phyloP scores from a whole-genome alignment of 2,113 vertebrate genomes.

The Oncorhynchus gorbuscha region DNA sequence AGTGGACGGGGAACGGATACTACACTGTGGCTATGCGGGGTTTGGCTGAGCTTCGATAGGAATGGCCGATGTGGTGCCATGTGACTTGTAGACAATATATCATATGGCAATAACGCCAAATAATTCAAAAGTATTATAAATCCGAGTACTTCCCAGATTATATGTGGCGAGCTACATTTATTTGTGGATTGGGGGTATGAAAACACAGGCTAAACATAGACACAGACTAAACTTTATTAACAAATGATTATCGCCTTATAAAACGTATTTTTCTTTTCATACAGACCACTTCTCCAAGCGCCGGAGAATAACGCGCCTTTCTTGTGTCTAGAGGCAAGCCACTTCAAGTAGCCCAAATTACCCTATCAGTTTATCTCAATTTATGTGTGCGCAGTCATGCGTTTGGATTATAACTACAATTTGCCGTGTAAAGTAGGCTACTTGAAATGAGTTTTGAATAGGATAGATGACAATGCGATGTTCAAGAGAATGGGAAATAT shows the following conservation, averaged over 20 bases:
- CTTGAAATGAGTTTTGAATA: background rate
- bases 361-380: background rate
- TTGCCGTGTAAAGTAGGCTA: background rate
- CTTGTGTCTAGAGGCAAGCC: background rate
- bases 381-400: no score
- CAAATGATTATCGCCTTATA: background rate
- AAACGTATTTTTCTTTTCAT: background rate
- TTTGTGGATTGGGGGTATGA: no score
- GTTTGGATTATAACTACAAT: no score
- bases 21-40: background rate
- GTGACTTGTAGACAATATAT: background rate
- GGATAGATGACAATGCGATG: no score
- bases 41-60: background rate
- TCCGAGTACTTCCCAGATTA: no score
- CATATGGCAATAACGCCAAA: no score
- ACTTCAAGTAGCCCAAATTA: conserved; percentile 6
- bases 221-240: background rate
- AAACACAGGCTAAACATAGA: no score
- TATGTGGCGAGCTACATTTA: no score
- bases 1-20: no score
- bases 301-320: background rate
- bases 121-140: no score
- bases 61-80: background rate
- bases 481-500: no score
- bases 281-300: background rate